phyloP scores from a whole-genome alignment of 1,140 invertebrate species.

The Drosophila elegans region DNA sequence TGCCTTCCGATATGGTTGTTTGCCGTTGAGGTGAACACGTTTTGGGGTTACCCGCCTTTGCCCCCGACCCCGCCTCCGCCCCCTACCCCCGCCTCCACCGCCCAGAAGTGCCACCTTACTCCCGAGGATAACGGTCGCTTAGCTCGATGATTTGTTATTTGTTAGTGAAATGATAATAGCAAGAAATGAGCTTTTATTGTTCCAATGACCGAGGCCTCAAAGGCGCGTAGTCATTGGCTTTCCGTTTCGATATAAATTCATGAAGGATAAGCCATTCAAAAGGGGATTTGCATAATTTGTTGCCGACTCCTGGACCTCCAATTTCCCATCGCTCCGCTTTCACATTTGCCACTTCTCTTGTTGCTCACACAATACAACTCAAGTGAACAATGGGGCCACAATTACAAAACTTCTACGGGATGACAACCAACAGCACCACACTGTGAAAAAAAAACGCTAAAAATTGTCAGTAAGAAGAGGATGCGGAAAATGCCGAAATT shows the following conservation, averaged over 20 bases:
- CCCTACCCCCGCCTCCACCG: neutral
- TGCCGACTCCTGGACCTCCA: slow-evolving; percentile 31
- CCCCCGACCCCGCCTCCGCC: too few species aligned
- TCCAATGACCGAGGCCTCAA: slow-evolving; percentile 62
- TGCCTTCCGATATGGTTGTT: slow-evolving; percentile 20
- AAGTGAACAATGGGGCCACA: slow-evolving; percentile 55
- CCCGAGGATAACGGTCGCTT: slow-evolving; percentile 32
- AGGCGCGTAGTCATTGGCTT: slow-evolving; percentile 64
- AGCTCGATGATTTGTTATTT: slow-evolving; percentile 79
- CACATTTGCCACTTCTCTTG: slow-evolving; percentile 25
- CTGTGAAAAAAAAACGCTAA: neutral
- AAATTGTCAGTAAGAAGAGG: too few species aligned
- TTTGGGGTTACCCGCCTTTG: slow-evolving; percentile 34
- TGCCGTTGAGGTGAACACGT: slow-evolving; percentile 62
- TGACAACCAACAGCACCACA: slow-evolving; percentile 3
- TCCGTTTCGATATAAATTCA: slow-evolving; percentile 79
- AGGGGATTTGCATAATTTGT: slow-evolving; percentile 76
- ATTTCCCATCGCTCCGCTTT: slow-evolving; percentile 10
- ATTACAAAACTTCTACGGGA: slow-evolving; percentile 50
- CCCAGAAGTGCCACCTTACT: neutral
- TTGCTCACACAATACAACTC: slow-evolving; percentile 37
- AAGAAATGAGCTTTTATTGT: slow-evolving; percentile 84
- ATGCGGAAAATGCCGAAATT: too few species aligned
- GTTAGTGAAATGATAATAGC: slow-evolving; percentile 82
- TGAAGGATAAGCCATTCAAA: slow-evolving; percentile 80